These are phyloP conservation scores for Drosophila leonis DNA, from an alignment of 2,888 invertebrate species.

Conservation along the genomic window DNA sequence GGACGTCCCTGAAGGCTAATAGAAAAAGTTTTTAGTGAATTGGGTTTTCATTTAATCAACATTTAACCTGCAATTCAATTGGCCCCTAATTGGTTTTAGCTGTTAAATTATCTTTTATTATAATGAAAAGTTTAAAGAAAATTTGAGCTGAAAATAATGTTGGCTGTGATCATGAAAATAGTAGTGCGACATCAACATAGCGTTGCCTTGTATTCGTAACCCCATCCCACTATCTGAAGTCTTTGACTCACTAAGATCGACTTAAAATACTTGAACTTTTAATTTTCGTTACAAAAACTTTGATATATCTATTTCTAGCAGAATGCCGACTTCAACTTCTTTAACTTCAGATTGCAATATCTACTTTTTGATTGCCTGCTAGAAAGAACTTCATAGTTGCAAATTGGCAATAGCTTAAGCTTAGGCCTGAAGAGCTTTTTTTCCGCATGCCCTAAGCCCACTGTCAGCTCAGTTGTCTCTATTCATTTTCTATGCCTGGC, in stretches of 20 bases:
- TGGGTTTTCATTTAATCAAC: constrained; percentile 1
- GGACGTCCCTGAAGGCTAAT: neutral
- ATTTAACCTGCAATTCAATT: neutral
- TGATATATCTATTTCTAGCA: no score
- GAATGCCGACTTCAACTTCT: neutral
- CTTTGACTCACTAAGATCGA: neutral
- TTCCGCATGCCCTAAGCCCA: neutral
- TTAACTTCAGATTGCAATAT: neutral
- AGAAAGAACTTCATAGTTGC: neutral
- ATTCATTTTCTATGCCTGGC: neutral
- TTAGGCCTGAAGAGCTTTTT: neutral
- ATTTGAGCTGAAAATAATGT: neutral
- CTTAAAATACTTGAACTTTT: neutral
- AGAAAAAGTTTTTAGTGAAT: constrained; percentile 7
- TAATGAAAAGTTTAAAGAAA: neutral
- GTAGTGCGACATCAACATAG: no score
- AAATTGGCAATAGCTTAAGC: no score
- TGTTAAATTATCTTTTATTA: neutral
- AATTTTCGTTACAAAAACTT: no score
- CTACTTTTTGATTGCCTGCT: neutral
- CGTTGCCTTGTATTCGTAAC: no score
- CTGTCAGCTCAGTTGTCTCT: neutral
- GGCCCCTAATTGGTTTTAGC: neutral
- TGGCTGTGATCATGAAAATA: no score
- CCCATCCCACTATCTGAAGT: no score